Evolutionary conservation across 2,888 invertebrate genomes (phyloP), one percentile per base, ranked within the genome.

Genomic region (Nemotelus pantherinus): DNA sequence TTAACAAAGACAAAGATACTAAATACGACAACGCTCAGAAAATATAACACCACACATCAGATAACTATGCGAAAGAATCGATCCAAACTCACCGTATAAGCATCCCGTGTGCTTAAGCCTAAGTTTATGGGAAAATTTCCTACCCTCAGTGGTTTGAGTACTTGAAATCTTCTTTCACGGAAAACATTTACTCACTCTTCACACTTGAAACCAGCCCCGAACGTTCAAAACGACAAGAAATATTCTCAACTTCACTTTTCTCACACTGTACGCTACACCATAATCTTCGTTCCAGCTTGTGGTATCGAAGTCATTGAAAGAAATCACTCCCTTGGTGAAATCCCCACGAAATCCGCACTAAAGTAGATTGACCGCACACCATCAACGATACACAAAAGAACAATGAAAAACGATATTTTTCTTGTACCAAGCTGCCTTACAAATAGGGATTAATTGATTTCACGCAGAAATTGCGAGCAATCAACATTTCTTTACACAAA

Each of bases 361-460:
- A 55, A 71, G 44, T 68, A 68, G 48, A 68, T 25, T 25, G 25
- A 25, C 25, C 25, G 9, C 68, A 7, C 53, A 55, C 4, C 47
- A 47, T 9, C 43, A 55, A 63, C 60, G 63, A 47, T 39, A 47
- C 10, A 43, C 5, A 55, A 57, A 3, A 45, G 9, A n/a, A 57
- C 74, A 48, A 41, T 50, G 50, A 10, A 50, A 60, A 74, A 43
- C 63, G 9, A 41, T 60, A 39, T 25, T 74, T 58, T 68, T 45
- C 48, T 43, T 10, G 68, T 39, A 68, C 53, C 53, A 43, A n/a
- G 53, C 7, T 70, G 7, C 41, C 43, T 55, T 43, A 25, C 25
- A 70, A 43, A 39, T 48, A 60, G 50, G 63, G 63, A 63, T 74
- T 25, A 25, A 74, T 74, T 50, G 50, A 74, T 74, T 72, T 47